Conservation (phyloP, 1,140 invertebrate genomes). For the Coboldia fuscipes region DNA sequence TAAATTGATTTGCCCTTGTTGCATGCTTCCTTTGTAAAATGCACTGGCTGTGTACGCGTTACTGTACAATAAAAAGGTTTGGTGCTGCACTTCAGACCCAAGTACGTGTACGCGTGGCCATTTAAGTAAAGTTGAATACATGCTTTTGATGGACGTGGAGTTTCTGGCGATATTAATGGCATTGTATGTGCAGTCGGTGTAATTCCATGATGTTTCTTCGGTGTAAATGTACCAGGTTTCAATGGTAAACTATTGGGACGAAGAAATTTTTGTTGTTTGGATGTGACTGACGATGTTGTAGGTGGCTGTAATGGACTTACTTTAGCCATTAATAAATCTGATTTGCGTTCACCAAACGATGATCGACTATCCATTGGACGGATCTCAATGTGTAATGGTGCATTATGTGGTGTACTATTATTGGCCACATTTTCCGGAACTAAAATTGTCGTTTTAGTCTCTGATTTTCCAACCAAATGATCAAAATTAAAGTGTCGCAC, state of each 20-base stretch:
- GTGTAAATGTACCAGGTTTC: constrained; percentile 57
- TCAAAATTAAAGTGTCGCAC: constrained; percentile 31
- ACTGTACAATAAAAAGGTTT: constrained; percentile 80
- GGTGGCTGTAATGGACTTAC: constrained; percentile 8
- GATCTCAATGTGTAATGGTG: constrained; percentile 7
- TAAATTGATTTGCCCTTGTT: constrained; percentile 94
- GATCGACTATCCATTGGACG: constrained; percentile 25
- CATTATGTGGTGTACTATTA: neutral
- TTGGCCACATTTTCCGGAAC: too few species aligned
- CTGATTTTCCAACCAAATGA: constrained; percentile 14
- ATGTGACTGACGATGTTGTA: too few species aligned
- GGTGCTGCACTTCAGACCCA: constrained; percentile 77
- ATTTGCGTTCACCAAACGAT: constrained; percentile 16
- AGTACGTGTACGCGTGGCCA: constrained; percentile 80
- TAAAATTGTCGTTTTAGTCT: neutral
- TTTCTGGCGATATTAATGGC: constrained; percentile 69
- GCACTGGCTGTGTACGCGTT: constrained; percentile 85
- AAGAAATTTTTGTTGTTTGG: constrained; percentile 44
- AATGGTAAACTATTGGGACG: constrained; percentile 56
- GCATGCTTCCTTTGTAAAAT: constrained; percentile 56
- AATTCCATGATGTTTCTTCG: constrained; percentile 54
- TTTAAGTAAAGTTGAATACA: constrained; percentile 71
- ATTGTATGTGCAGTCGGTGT: constrained; percentile 54
- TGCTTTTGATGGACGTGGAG: constrained; percentile 67
- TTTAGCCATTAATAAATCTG: neutral